Percentiles rank a stretch among this genome's conserved stretches.
These are phyloP conservation scores for Talpa occidentalis DNA, from an alignment of 2,113 vertebrate species.

Conservation along the genomic window DNA sequence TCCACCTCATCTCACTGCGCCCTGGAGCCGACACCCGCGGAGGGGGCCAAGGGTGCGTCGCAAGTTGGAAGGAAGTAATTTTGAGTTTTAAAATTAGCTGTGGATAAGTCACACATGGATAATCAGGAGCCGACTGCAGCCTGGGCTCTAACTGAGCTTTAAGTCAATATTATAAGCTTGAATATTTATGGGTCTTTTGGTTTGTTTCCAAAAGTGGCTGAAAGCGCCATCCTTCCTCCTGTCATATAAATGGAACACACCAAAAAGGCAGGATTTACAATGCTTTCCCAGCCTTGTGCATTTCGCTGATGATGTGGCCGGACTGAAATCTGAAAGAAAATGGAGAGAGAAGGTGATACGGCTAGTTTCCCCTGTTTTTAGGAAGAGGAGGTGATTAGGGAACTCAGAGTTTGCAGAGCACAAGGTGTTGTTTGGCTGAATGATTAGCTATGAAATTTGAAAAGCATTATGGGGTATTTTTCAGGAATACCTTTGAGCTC, in stretches of 20 bases:
- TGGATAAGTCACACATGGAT: conserved; percentile 79
- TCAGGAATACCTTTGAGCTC: background rate
- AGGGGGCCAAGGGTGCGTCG: background rate
- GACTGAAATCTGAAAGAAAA: conserved; percentile 49
- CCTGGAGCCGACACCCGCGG: background rate
- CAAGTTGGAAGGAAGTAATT: conserved; percentile 72
- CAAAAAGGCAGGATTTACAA: conserved; percentile 68
- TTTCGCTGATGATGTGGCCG: conserved; percentile 1
- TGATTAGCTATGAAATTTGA: conserved; percentile 34
- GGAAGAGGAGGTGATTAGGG: background rate
- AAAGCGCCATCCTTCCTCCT: conserved; percentile 63
- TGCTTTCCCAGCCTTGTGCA: conserved; percentile 47
- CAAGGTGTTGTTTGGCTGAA: background rate
- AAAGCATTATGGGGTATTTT: conserved; percentile 26
- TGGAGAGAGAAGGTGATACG: background rate
- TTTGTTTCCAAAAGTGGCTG: conserved; percentile 79
- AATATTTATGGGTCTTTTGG: conserved; percentile 81
- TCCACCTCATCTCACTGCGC: background rate
- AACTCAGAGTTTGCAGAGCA: background rate
- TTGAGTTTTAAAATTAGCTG: conserved; percentile 79
- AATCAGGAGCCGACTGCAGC: conserved; percentile 68
- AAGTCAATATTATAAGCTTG: conserved; percentile 80
- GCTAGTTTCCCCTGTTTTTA: background rate
- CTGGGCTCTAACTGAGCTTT: conserved; percentile 76
- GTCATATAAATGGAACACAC: conserved; percentile 72